Evolutionary conservation across 2,888 invertebrate species (phyloP).

Genomic region (Melitaea athalia): DNA sequence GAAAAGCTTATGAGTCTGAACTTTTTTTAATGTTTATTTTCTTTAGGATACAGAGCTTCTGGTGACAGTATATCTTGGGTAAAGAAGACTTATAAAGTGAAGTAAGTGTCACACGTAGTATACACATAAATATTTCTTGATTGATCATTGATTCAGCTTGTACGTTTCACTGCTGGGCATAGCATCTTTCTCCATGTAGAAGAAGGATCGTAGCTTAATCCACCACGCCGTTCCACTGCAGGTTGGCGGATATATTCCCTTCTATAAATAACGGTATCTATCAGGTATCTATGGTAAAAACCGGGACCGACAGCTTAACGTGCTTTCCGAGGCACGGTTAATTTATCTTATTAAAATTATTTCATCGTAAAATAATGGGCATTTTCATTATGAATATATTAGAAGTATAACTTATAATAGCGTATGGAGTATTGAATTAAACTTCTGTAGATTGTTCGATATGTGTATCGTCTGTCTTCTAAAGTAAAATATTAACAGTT

Average conservation of each 20-base stretch:
- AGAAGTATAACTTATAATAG: background rate
- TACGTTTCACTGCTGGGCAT: too few species aligned
- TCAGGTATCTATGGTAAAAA: too few species aligned
- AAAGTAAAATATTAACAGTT: slow-evolving; percentile 7
- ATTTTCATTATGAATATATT: background rate
- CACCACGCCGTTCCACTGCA: too few species aligned
- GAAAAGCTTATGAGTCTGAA: background rate
- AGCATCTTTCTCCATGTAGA: too few species aligned
- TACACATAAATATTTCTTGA: too few species aligned
- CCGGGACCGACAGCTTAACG: too few species aligned
- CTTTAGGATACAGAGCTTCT: slow-evolving; percentile 59
- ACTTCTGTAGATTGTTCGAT: background rate
- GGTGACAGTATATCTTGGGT: slow-evolving; percentile 70
- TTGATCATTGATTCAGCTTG: too few species aligned
- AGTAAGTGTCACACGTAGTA: slow-evolving; percentile 49
- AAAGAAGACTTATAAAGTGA: slow-evolving; percentile 55
- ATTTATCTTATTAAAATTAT: too few species aligned
- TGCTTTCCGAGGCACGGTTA: too few species aligned
- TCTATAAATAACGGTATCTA: too few species aligned
- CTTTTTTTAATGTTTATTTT: slow-evolving; percentile 11
- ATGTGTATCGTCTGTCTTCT: slow-evolving; percentile 1
- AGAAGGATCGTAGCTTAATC: too few species aligned
- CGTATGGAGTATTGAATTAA: background rate
- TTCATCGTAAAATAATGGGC: background rate
- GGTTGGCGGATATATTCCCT: too few species aligned